phyloP scores from a whole-genome alignment of 2,797 vertebrate genomes.

The Chaetophractus vellerosus region DNA sequence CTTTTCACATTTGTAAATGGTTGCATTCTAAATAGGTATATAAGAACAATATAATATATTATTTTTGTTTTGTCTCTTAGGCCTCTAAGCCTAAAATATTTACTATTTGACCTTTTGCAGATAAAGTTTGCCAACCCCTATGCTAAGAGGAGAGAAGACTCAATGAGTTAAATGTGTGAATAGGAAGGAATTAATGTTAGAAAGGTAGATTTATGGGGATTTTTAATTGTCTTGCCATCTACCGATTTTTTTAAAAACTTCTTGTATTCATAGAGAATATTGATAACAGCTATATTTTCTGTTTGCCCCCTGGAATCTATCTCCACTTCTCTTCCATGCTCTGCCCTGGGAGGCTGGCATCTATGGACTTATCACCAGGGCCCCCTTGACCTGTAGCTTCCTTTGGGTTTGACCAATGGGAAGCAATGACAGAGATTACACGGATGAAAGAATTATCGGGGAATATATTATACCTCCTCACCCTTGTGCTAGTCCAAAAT shows the following conservation, averaged over 20 bases:
- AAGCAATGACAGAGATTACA: slow-evolving; percentile 1
- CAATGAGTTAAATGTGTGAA: slow-evolving; percentile 17
- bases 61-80: slow-evolving; percentile 26
- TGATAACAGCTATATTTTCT: slow-evolving; percentile 1
- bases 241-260: slow-evolving; percentile 34
- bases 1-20: neutral
- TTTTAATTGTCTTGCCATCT: slow-evolving; percentile 50
- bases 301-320: slow-evolving; percentile 35
- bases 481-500: neutral
- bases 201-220: neutral
- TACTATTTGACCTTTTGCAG: neutral
- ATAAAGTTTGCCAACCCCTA: neutral
- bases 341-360: neutral
- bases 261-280: neutral
- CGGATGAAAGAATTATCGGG: neutral
- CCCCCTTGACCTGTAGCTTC: neutral
- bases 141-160: neutral
- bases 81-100: slow-evolving; percentile 31
- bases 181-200: neutral
- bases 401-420: neutral
- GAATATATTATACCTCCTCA: neutral
- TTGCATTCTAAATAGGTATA: neutral
- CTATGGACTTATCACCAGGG: neutral
- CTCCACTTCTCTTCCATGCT: neutral
- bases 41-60: neutral